Conservation (phyloP, 2,888 invertebrate species). For the Aphidoletes aphidimyza region DNA sequence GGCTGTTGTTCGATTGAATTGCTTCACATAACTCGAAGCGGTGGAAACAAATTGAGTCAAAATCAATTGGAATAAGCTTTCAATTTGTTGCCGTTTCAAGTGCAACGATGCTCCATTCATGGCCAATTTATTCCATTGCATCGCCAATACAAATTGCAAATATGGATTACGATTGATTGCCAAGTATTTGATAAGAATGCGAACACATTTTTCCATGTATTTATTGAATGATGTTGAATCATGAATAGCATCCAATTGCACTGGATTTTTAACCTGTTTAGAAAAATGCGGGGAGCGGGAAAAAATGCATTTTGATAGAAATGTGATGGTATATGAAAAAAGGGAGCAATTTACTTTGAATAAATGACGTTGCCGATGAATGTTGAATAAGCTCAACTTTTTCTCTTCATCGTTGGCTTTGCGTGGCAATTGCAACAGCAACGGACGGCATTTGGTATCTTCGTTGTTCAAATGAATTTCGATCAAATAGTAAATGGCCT, state of each 20-base stretch:
- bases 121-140: background rate
- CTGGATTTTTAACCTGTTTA: background rate
- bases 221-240: background rate
- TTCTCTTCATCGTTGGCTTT: background rate
- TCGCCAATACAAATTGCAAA: background rate
- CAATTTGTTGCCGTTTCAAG: background rate
- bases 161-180: background rate
- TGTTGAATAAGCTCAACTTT: background rate
- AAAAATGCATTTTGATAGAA: no score
- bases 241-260: background rate
- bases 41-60: background rate
- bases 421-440: background rate
- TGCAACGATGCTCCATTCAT: background rate
- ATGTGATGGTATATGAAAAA: background rate
- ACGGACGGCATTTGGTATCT: background rate
- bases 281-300: background rate
- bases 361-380: background rate
- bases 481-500: background rate
- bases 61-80: background rate
- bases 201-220: background rate
- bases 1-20: background rate
- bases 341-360: background rate
- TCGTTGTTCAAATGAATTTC: background rate
- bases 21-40: background rate
- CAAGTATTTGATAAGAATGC: background rate